Evolutionary conservation across 2,797 vertebrate species (phyloP).

Genomic region (Dicrostonyx torquatus): DNA sequence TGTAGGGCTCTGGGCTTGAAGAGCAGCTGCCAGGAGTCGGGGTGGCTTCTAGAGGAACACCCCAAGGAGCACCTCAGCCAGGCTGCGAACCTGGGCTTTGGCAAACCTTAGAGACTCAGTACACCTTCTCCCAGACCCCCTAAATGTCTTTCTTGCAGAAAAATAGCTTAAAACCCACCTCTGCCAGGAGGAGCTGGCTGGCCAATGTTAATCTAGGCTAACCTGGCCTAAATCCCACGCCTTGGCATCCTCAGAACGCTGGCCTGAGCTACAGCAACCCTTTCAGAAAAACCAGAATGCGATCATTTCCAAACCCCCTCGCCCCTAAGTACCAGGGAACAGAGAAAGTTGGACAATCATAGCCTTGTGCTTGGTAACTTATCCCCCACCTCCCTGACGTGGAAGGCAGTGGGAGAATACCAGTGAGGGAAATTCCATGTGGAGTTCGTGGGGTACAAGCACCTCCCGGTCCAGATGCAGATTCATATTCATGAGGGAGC

Average conservation of each 20-base stretch:
- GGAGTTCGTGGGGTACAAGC: constrained; percentile 69
- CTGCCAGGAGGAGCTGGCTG: not conserved
- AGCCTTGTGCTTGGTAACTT: constrained; percentile 21
- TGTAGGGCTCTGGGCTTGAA: not conserved
- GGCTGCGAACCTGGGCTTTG: not conserved
- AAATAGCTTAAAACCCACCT: not conserved
- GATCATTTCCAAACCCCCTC: too few species aligned
- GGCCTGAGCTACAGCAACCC: not conserved
- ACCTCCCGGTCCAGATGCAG: constrained; percentile 79
- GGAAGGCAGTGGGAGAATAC: not conserved
- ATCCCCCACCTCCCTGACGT: not conserved
- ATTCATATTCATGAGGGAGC: constrained; percentile 90
- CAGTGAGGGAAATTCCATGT: constrained; percentile 51
- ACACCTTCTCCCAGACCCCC: not conserved
- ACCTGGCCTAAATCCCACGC: not conserved
- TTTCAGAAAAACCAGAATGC: not conserved
- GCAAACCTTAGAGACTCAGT: not conserved
- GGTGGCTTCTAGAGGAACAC: not conserved
- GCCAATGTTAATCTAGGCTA: not conserved
- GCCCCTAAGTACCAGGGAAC: not conserved
- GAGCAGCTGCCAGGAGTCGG: accelerated
- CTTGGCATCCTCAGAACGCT: not conserved
- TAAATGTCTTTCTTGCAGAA: not conserved
- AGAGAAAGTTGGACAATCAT: constrained; percentile 25
- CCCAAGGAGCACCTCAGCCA: not conserved